Evolutionary conservation across 1,140 invertebrate genomes (phyloP).

Genomic region (Adelges cooleyi): DNA sequence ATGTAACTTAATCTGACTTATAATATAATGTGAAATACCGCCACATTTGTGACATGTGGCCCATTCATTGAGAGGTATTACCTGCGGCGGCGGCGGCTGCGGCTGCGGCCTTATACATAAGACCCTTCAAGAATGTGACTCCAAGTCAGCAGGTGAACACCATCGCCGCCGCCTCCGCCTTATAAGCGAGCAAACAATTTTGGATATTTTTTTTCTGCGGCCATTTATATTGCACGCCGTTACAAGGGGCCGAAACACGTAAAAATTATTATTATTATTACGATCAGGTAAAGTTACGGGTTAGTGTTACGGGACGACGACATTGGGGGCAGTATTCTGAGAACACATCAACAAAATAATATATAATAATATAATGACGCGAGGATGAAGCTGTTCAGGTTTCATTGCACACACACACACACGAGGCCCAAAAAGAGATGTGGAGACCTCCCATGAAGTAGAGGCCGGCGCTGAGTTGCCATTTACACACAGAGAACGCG

Average conservation of each 20-base stretch:
- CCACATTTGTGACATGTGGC: conserved; percentile 5
- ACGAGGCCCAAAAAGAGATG: conserved; percentile 1
- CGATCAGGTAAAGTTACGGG: conserved; percentile 17
- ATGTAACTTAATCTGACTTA: conserved; percentile 14
- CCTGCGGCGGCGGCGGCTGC: neutral
- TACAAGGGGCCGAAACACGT: neutral
- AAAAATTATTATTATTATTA: too few species aligned
- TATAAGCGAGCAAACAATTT: conserved; percentile 7
- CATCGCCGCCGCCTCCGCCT: too few species aligned
- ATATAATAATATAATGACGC: conserved; percentile 1
- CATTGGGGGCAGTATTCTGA: neutral
- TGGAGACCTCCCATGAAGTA: conserved; percentile 4
- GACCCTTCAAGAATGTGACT: conserved; percentile 18
- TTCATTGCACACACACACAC: neutral
- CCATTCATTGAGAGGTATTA: neutral
- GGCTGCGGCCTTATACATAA: neutral
- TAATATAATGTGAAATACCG: conserved; percentile 4
- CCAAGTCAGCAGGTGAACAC: neutral
- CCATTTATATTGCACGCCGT: neutral
- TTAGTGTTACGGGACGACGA: neutral
- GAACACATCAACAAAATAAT: conserved; percentile 1
- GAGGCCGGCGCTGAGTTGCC: conserved; percentile 20
- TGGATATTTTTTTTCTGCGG: neutral
- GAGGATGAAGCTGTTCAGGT: conserved; percentile 14
- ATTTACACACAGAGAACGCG: conserved; percentile 1